These are phyloP conservation scores for Zaprionus vittiger DNA, from an alignment of 1,140 invertebrate genomes.

Conservation along the genomic window DNA sequence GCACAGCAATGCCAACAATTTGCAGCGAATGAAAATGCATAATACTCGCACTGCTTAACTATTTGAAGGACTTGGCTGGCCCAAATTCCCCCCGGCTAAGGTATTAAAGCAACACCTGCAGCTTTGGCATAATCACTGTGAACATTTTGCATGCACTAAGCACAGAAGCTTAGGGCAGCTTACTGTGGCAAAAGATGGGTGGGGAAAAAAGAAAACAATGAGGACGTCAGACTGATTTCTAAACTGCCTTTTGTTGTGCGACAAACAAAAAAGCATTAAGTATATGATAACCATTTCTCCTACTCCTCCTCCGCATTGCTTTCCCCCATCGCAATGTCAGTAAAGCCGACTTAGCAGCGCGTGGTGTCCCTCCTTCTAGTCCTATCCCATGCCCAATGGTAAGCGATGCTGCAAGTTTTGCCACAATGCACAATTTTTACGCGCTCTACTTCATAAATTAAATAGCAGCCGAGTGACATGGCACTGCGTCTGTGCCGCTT, in stretches of 20 bases:
- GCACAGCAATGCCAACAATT: too few relatives aligned
- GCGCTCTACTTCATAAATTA: constrained; percentile 82
- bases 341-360: background rate
- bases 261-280: constrained; percentile 59
- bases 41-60: background rate
- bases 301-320: background rate
- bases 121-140: constrained; percentile 48
- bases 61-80: background rate
- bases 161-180: constrained; percentile 31
- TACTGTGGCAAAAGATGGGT: background rate
- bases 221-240: constrained; percentile 60
- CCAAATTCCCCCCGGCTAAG: background rate
- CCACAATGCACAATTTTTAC: constrained; percentile 81
- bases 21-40: background rate
- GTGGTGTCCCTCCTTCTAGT: constrained; percentile 24
- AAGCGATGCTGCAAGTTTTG: constrained; percentile 49
- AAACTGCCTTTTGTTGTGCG: constrained; percentile 74
- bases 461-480: constrained; percentile 70
- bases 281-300: constrained; percentile 61
- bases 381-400: constrained; percentile 7
- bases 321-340: background rate
- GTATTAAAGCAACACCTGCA: constrained; percentile 17
- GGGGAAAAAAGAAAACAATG: constrained; percentile 36
- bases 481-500: constrained; percentile 16
- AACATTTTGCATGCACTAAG: constrained; percentile 35